Conservation (phyloP, 37 sponge, comb jelly and placozoan genomes). For the Axinella damicornis region DNA sequence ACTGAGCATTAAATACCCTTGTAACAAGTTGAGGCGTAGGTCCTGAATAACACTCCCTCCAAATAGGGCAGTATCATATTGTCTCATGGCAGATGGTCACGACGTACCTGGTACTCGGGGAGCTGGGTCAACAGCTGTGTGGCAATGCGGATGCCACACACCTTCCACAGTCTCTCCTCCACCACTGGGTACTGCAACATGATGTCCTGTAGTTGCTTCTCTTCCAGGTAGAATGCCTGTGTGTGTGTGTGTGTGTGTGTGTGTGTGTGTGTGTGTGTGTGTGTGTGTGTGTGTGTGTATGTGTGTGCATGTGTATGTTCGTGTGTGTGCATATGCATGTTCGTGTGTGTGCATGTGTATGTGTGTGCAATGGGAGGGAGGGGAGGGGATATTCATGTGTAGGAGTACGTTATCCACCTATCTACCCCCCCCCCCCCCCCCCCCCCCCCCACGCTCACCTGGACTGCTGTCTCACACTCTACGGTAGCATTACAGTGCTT, state of each 20-base stretch:
- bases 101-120: conserved; percentile 79
- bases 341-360: conserved; percentile 42
- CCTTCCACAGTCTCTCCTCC: conserved; percentile 86
- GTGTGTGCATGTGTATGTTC: conserved; percentile 40
- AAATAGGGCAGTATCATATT: too few relatives aligned
- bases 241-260: conserved; percentile 42
- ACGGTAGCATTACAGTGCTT: conserved; percentile 17
- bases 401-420: too few relatives aligned
- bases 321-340: conserved; percentile 16
- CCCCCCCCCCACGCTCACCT: conserved; percentile 36
- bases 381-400: background rate
- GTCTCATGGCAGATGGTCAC: background rate
- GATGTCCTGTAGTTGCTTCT: conserved; percentile 49
- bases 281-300: conserved; percentile 37
- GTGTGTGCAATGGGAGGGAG: background rate
- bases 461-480: conserved; percentile 79
- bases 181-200: conserved; percentile 73
- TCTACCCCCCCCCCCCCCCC: too few relatives aligned
- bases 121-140: conserved; percentile 58
- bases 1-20: too few relatives aligned
- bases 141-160: conserved; percentile 79
- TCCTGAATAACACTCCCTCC: too few relatives aligned
- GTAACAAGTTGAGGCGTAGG: too few relatives aligned
- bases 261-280: conserved; percentile 39
- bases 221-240: conserved; percentile 75